Evolutionary conservation across 2,797 vertebrate species (phyloP), one percentile per base, ranked within the genome.

Genomic region (Lates japonicus): DNA sequence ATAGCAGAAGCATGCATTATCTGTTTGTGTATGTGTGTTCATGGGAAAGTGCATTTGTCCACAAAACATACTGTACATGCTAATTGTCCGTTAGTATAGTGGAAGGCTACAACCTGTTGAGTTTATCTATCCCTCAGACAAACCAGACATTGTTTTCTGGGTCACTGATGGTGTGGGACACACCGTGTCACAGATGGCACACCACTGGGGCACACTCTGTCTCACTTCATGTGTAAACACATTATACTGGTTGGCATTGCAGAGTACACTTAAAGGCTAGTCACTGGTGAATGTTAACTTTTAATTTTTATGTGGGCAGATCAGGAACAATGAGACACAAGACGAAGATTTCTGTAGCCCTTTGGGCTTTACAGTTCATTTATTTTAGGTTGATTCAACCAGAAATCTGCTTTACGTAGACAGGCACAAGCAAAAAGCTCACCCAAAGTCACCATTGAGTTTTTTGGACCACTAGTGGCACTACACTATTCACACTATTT

Each of bases 131-230:
- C 70, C 74, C 66, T 70, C 42, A 63, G 60, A 61, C 67, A 60
- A 83, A 76, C n/a, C 83, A 69, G 63, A 79, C 62, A 10, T 66
- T 55, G 68, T 66, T 83, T 88, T 90, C 86, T 82, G 86, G 87
- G 86, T 88, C 79, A 85, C 5, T 66, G 48, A 60, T 42, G 46
- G 39, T 90, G 81, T 89, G n/a, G 80, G 82, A 88, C 84, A 86
- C 80, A 88, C 52, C 29, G 74, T 58, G 19, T 74, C 86, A 79
- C 90, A 88, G 83, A 87, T 85, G 85, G 81, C n/a, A 11, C 64
- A 41, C 33, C 68, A 41, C 54, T 66, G 19, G 63, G 54, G 42
- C 81, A 84, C 86, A n/a, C n/a, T n/a, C 84, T 83, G 86, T 69
- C 77, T 63, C 19, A 2, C 65, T 54, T 79, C 60, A 44, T 73